Conservation (phyloP, 2,797 vertebrate genomes). For the Parauchenoglanis ngamensis region DNA sequence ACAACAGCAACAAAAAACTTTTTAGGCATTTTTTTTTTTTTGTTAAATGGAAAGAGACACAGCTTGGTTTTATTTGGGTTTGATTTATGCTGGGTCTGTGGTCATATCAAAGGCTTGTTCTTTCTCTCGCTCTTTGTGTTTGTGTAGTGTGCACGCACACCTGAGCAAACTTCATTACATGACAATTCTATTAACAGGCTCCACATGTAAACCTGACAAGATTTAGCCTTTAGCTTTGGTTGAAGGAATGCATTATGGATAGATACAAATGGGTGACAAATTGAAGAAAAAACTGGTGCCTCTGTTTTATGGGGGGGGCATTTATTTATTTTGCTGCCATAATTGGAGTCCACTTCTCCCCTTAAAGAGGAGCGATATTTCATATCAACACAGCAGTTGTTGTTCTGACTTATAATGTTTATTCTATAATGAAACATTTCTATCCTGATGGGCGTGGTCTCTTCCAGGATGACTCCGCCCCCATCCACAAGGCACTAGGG, state of each 20-base stretch:
- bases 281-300: not conserved
- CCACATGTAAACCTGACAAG: not conserved
- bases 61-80: slow-evolving; percentile 19
- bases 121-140: not conserved
- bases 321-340: not conserved
- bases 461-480: no score
- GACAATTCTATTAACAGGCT: not conserved
- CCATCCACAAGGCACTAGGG: not conserved
- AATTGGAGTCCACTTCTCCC: not conserved
- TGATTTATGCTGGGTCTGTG: not conserved
- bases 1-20: slow-evolving; percentile 20
- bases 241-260: not conserved
- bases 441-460: no score
- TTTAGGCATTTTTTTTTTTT: slow-evolving; percentile 19
- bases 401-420: not conserved
- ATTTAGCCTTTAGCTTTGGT: not conserved
- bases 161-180: not conserved
- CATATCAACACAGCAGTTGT: not conserved
- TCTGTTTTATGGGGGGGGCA: not conserved
- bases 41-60: not conserved
- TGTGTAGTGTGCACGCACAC: slow-evolving; percentile 10
- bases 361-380: not conserved
- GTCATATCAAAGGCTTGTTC: slow-evolving; percentile 7
- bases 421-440: not conserved
- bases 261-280: not conserved